A percentile compares a stretch with the other conserved stretches of the same genome.
These are phyloP conservation scores for Drosophila glabriapex DNA, from an alignment of 2,888 invertebrate genomes.

Conservation along the genomic window DNA sequence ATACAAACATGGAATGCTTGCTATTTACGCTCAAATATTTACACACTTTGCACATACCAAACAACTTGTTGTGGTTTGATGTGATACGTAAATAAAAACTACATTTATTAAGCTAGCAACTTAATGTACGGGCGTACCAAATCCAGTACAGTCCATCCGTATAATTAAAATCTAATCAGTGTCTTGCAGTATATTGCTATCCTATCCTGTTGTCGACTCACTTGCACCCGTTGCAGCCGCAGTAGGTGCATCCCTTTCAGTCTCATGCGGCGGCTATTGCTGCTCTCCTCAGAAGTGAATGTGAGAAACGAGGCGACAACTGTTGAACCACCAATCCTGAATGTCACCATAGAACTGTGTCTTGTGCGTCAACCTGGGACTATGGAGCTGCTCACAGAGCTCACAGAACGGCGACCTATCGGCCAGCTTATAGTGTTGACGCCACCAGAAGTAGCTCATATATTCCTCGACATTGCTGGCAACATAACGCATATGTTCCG, in stretches of 20 bases:
- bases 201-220: conserved; percentile 3
- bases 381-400: conserved; percentile 81
- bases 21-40: background rate
- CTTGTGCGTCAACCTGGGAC: conserved; percentile 58
- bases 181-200: background rate
- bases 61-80: background rate
- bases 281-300: conserved; percentile 60
- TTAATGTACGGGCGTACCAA: background rate
- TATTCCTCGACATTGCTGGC: conserved; percentile 87
- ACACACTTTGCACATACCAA: conserved; percentile 3
- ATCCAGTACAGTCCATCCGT: background rate
- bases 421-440: conserved; percentile 86
- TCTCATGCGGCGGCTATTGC: conserved; percentile 30
- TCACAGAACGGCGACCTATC: conserved; percentile 78
- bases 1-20: background rate
- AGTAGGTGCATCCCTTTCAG: conserved; percentile 32
- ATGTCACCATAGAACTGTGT: conserved; percentile 79
- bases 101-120: background rate
- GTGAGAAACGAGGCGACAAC: conserved; percentile 76
- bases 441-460: conserved; percentile 89
- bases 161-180: conserved; percentile 11
- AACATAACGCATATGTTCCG: conserved; percentile 86
- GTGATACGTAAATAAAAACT: background rate
- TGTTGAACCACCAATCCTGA: conserved; percentile 83
- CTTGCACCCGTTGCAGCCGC: conserved; percentile 1